Percentiles rank a stretch among this genome's conserved stretches.
These are phyloP conservation scores for Plectrocnemia conspersa DNA, from an alignment of 1,140 invertebrate genomes.

Conservation along the genomic window DNA sequence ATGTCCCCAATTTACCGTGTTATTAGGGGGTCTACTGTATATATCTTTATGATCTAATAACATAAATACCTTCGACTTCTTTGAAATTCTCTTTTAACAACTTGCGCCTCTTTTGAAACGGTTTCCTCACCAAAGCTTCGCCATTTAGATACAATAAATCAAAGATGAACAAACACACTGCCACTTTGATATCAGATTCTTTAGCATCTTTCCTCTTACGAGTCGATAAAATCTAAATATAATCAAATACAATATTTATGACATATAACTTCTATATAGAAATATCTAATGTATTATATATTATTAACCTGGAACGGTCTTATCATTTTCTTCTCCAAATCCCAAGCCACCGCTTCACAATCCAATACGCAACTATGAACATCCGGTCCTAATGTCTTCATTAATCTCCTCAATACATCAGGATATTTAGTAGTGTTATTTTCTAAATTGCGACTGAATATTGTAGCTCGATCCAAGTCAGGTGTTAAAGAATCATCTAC, in stretches of 20 bases:
- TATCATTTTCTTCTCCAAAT: conserved; percentile 83
- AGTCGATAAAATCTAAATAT: conserved; percentile 72
- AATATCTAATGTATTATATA: neutral
- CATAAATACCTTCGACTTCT: conserved; percentile 60
- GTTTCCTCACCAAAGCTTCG: conserved; percentile 72
- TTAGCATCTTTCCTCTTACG: conserved; percentile 93
- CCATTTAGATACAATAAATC: conserved; percentile 96
- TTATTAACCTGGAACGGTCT: conserved; percentile 84
- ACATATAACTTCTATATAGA: neutral
- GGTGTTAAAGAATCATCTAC: conserved; percentile 30
- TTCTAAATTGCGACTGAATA: conserved; percentile 97
- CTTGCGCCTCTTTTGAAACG: conserved; percentile 72
- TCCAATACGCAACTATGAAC: conserved; percentile 90
- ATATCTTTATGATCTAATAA: neutral
- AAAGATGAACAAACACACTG: conserved; percentile 97
- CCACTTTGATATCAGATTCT: conserved; percentile 88
- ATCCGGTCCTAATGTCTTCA: conserved; percentile 53
- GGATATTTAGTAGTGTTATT: conserved; percentile 98
- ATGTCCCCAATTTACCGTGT: too few relatives aligned
- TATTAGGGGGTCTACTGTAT: too few relatives aligned
- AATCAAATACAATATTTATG: neutral
- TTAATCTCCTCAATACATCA: conserved; percentile 80
- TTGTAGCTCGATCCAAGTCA: conserved; percentile 43
- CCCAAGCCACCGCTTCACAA: conserved; percentile 97
- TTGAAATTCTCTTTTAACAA: conserved; percentile 73